Evolutionary conservation across 2,797 vertebrate species (phyloP).

Genomic region (Melanotaenia boesemani): DNA sequence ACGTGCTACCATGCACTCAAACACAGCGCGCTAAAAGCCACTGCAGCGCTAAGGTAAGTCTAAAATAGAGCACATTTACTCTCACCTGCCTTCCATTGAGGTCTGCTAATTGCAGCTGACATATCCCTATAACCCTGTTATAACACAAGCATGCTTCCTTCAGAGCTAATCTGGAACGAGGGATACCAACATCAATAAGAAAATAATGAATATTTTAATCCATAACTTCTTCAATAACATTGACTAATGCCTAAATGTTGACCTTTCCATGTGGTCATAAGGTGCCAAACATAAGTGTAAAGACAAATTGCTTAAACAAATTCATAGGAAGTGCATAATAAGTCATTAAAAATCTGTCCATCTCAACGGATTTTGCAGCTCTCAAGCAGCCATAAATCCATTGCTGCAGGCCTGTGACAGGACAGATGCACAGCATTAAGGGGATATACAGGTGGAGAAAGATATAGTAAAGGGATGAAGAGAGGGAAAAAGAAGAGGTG

Average conservation of each 20-base stretch:
- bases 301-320: slow-evolving; percentile 34
- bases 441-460: slow-evolving; percentile 24
- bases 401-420: slow-evolving; percentile 1
- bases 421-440: slow-evolving; percentile 1
- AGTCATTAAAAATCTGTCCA: slow-evolving; percentile 27
- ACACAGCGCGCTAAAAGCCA: slow-evolving; percentile 9
- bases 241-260: slow-evolving; percentile 2
- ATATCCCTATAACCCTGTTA: slow-evolving; percentile 6
- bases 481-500: slow-evolving; percentile 5
- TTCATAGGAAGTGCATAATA: slow-evolving; percentile 34
- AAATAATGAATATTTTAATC: slow-evolving; percentile 7
- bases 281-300: slow-evolving; percentile 16
- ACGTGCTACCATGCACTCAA: slow-evolving; percentile 29
- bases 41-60: neutral
- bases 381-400: slow-evolving; percentile 23
- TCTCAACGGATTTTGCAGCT: slow-evolving; percentile 31
- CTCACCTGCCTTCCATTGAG: slow-evolving; percentile 8
- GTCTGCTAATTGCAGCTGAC: slow-evolving; percentile 27
- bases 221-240: neutral
- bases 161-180: slow-evolving; percentile 1
- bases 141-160: slow-evolving; percentile 13
- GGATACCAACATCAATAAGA: slow-evolving; percentile 6
- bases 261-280: slow-evolving; percentile 12
- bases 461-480: slow-evolving; percentile 15
- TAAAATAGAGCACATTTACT: slow-evolving; percentile 19